Base-by-base conservation (phyloP, 2,113 vertebrate species). In the Ariopsis seemanni region DNA sequence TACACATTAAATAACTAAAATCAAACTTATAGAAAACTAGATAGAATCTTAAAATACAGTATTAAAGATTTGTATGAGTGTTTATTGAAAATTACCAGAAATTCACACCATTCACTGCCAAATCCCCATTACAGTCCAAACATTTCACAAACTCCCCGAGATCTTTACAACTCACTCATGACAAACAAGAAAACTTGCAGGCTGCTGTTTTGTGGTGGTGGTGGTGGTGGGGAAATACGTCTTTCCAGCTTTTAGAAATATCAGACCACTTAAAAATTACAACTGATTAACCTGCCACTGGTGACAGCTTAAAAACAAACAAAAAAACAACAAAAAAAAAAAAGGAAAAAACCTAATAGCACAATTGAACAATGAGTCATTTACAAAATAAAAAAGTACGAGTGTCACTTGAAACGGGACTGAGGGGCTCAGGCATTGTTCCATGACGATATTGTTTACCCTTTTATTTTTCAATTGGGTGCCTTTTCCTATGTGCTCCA, bases 1-100 rank as follows among this genome's bases (percentile, higher is more conserved):
- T 92, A 92, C 90, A 95, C 89, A 82, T 90, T 34, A 88, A 90
- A 93, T 91, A 91, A 91, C 93, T 93, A 92, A 93, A 88, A 85
- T 86, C 89, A 91, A 88, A 93, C 57, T 57, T 86, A 55, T 30
- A 58, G 27, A 80, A 80, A 81, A 81, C 55, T n/a, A 78, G 71
- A 88, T 80, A 85, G 62, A 87, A 89, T 91, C 89, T 90, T 92
- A 87, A 84, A 88, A 93, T 90, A 91, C 90, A 90, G 87, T 91
- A 90, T 91, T 88, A 58, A 79, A 92, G 79, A 89, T 91, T 93
- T 87, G 88, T 92, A 91, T 90, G 92, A 92, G 91, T 87, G 82
- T 92, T 92, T 92, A 85, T 93, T 91, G 86, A 78, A 83, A 75
- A 82, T 85, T 86, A 84, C 65, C 86, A 89, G 84, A 85, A 81